Conservation (phyloP, 2,797 vertebrate species). For the Sphenopsis melanotis region DNA sequence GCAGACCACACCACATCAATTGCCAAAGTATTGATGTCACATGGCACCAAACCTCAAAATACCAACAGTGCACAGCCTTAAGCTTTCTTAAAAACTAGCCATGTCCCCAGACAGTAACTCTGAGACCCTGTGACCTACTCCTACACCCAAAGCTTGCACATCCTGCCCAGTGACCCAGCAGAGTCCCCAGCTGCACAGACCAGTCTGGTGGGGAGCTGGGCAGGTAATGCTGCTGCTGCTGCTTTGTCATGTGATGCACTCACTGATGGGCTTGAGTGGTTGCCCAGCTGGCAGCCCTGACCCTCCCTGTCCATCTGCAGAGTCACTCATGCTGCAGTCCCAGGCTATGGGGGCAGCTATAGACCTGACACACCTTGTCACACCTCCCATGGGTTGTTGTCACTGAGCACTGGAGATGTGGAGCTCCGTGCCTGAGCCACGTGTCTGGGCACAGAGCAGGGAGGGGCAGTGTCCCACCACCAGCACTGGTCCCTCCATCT, state of each 20-base stretch:
- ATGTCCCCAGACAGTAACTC: neutral
- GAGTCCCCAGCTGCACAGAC: neutral
- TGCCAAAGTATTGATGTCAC: neutral
- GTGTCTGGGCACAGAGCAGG: neutral
- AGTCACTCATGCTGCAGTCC: fast-evolving
- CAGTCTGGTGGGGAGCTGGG: neutral
- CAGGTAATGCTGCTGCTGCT: neutral
- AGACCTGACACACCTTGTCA: neutral
- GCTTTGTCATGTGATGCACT: neutral
- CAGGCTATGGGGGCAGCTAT: neutral
- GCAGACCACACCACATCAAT: fast-evolving
- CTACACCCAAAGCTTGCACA: neutral
- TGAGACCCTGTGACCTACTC: neutral
- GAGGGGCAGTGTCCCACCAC: neutral
- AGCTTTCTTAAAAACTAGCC: neutral
- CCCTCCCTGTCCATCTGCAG: neutral
- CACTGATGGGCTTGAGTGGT: neutral
- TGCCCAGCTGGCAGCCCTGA: neutral
- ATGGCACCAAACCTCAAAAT: neutral
- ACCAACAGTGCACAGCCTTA: neutral
- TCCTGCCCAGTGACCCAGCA: neutral
- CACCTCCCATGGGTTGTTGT: fast-evolving
- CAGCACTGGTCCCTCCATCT: neutral
- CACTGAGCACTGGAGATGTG: neutral
- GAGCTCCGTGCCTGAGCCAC: neutral